Conservation (phyloP, 1,140 invertebrate genomes). For the Pseudomyrmex gracilis region DNA sequence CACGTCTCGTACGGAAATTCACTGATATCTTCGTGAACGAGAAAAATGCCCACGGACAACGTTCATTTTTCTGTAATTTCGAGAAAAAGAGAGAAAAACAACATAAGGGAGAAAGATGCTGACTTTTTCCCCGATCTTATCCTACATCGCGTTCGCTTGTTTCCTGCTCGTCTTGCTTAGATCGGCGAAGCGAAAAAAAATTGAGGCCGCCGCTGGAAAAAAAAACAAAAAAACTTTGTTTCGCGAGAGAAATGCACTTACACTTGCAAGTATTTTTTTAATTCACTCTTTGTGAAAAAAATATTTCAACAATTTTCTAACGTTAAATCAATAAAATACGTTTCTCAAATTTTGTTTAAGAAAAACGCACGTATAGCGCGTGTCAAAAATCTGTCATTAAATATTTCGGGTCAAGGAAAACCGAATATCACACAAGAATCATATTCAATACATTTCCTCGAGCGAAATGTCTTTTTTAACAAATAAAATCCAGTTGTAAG, state of each 20-base stretch:
- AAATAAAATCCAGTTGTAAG: constrained; percentile 7
- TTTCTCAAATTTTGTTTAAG: no score
- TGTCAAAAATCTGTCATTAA: neutral
- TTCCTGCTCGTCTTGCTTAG: constrained; percentile 48
- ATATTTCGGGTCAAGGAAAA: constrained; percentile 4
- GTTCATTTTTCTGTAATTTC: constrained; percentile 55
- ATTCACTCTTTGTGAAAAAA: neutral
- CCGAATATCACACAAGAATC: neutral
- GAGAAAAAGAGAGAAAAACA: neutral
- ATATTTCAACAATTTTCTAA: no score
- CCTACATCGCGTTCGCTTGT: constrained; percentile 52
- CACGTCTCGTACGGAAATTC: constrained; percentile 44
- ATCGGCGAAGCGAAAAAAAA: constrained; percentile 64
- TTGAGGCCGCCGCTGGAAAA: constrained; percentile 40
- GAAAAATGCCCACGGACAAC: constrained; percentile 15
- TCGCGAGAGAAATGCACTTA: neutral
- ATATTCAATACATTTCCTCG: neutral
- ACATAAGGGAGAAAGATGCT: constrained; percentile 1
- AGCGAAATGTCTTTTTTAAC: constrained; percentile 1
- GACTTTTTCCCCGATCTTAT: constrained; percentile 61
- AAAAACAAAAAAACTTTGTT: neutral
- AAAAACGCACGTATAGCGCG: no score
- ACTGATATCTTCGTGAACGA: constrained; percentile 55
- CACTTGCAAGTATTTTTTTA: neutral
- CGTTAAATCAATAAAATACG: no score